These are phyloP conservation scores for Chelonus insularis DNA, from an alignment of 1,140 invertebrate genomes.

Conservation along the genomic window DNA sequence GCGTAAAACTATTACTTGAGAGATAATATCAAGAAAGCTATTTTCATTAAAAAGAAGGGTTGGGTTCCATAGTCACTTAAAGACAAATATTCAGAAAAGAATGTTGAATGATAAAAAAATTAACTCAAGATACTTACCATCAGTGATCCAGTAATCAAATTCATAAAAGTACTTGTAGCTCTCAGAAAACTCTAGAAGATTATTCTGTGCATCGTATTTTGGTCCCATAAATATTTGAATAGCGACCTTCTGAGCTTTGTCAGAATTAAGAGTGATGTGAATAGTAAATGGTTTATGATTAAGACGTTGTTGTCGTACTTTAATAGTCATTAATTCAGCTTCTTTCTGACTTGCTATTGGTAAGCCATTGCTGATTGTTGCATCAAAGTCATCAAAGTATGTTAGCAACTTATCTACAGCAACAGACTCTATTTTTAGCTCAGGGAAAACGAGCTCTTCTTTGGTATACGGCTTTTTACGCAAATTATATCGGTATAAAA, in stretches of 20 bases:
- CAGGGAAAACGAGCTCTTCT: conserved; percentile 61
- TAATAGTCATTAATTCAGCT: conserved; percentile 40
- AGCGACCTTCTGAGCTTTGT: conserved; percentile 60
- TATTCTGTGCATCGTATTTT: conserved; percentile 62
- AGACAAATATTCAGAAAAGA: background rate
- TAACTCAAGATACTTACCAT: conserved; percentile 46
- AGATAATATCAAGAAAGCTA: too few relatives aligned
- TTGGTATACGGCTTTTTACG: conserved; percentile 62
- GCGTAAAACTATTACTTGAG: too few relatives aligned
- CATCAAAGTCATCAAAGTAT: conserved; percentile 62
- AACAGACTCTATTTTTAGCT: conserved; percentile 63
- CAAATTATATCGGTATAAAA: conserved; percentile 62
- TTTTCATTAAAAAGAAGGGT: too few relatives aligned
- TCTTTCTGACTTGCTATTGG: conserved; percentile 33
- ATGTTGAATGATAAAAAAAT: background rate
- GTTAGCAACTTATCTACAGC: conserved; percentile 60
- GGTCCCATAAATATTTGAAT: conserved; percentile 66
- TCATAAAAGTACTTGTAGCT: conserved; percentile 67
- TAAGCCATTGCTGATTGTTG: conserved; percentile 59
- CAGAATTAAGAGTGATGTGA: conserved; percentile 62
- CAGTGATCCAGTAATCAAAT: conserved; percentile 59
- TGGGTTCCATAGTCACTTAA: too few relatives aligned
- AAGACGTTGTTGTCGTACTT: conserved; percentile 64
- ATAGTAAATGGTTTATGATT: conserved; percentile 66
- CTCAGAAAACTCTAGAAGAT: conserved; percentile 54